These are phyloP conservation scores for Vanessa atalanta DNA, from an alignment of 1,140 invertebrate species.

Conservation along the genomic window DNA sequence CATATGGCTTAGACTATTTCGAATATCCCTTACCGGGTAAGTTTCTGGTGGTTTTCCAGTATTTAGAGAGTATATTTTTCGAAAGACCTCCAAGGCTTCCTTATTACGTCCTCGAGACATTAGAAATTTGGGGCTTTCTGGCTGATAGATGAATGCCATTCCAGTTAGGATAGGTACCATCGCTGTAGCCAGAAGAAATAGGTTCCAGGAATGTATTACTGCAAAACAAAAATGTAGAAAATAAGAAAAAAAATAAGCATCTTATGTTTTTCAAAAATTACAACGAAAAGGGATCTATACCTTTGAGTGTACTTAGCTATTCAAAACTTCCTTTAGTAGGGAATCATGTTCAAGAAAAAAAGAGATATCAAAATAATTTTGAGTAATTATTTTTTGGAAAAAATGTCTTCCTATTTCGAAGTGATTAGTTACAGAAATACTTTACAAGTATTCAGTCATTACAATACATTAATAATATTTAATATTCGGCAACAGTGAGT, in stretches of 20 bases:
- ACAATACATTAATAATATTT: background rate
- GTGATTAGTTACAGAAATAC: too few relatives aligned
- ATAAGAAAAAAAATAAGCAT: background rate
- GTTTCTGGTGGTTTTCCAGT: conserved; percentile 82
- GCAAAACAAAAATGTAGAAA: conserved; percentile 31
- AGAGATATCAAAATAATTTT: too few relatives aligned
- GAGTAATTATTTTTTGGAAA: too few relatives aligned
- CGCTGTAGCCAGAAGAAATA: conserved; percentile 85
- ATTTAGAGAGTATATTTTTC: conserved; percentile 83
- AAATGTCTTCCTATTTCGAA: too few relatives aligned
- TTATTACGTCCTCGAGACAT: conserved; percentile 86
- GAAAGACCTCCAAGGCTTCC: conserved; percentile 84
- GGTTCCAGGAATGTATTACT: conserved; percentile 87
- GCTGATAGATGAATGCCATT: conserved; percentile 84
- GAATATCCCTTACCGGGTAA: conserved; percentile 84
- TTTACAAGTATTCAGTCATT: background rate
- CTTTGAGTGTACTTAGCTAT: too few relatives aligned
- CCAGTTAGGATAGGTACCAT: conserved; percentile 85
- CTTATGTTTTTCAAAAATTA: too few relatives aligned
- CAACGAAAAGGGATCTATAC: too few relatives aligned
- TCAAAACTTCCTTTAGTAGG: too few relatives aligned
- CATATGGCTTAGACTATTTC: too few relatives aligned
- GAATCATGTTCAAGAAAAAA: too few relatives aligned
- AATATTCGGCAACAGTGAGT: background rate
- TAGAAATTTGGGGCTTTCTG: conserved; percentile 92